These are phyloP conservation scores for Zaprionus nigranus DNA, from an alignment of 1,140 invertebrate species.

Conservation along the genomic window DNA sequence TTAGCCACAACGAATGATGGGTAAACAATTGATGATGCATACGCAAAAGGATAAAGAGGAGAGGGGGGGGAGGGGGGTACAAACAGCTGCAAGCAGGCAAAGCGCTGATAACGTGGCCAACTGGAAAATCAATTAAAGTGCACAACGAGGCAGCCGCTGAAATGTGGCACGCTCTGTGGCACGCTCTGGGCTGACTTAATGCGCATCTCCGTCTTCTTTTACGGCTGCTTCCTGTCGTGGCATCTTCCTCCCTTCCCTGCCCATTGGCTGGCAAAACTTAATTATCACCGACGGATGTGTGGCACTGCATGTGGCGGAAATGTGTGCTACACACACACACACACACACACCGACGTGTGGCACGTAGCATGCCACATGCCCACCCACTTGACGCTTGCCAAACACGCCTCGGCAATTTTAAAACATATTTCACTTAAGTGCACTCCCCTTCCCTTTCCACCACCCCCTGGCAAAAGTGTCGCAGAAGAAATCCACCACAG, in stretches of 20 bases:
- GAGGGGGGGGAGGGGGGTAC: background rate
- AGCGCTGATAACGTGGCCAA: constrained; percentile 70
- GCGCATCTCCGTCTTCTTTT: constrained; percentile 18
- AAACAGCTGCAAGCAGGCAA: constrained; percentile 63
- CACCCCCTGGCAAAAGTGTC: constrained; percentile 39
- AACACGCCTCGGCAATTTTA: constrained; percentile 77
- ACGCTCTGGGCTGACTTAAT: constrained; percentile 37
- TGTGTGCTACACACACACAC: constrained; percentile 35
- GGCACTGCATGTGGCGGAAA: constrained; percentile 71
- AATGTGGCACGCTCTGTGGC: background rate
- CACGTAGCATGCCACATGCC: constrained; percentile 3
- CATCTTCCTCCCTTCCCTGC: background rate
- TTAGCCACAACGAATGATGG: constrained; percentile 13
- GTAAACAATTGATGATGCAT: constrained; percentile 32
- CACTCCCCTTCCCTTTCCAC: constrained; percentile 10
- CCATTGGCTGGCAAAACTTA: constrained; percentile 60
- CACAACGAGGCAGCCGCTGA: constrained; percentile 13
- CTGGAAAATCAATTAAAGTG: constrained; percentile 79
- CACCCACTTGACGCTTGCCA: constrained; percentile 54
- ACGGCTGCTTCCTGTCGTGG: background rate
- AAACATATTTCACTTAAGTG: constrained; percentile 76
- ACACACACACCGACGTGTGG: background rate
- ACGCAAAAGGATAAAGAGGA: background rate
- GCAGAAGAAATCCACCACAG: constrained; percentile 31
- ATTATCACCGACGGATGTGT: constrained; percentile 79